phyloP scores from a whole-genome alignment of 1,140 invertebrate species.

The Lordiphosa clarofinis region DNA sequence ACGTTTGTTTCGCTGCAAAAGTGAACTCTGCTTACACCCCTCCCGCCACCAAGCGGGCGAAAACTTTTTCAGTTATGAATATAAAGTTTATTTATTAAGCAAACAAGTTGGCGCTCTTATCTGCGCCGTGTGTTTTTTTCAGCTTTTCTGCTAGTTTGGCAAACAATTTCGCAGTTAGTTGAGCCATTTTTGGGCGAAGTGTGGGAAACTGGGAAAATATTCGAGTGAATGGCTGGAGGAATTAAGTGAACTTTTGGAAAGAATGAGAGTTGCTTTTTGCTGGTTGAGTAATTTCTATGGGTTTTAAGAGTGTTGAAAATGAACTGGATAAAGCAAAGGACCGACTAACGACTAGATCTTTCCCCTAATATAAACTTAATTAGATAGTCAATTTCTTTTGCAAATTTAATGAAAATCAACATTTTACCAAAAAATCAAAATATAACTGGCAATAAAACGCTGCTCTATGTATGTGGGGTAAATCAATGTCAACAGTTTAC shows the following conservation, averaged over 20 bases:
- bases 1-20: conserved; percentile 61
- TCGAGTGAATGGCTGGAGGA: conserved; percentile 33
- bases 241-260: conserved; percentile 36
- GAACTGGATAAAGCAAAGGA: too few species aligned
- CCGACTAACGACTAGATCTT: too few species aligned
- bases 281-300: not conserved
- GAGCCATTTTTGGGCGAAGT: conserved; percentile 5
- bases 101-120: conserved; percentile 73
- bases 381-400: too few species aligned
- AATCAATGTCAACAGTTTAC: conserved; percentile 44
- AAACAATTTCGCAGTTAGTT: conserved; percentile 60
- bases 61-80: conserved; percentile 77
- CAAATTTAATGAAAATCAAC: too few species aligned
- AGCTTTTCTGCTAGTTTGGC: conserved; percentile 44
- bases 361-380: too few species aligned
- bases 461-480: conserved; percentile 11
- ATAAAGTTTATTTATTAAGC: conserved; percentile 78
- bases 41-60: conserved; percentile 12
- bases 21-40: not conserved
- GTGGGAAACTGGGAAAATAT: conserved; percentile 18
- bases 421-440: too few species aligned
- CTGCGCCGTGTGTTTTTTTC: conserved; percentile 39
- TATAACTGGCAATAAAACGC: not conserved
- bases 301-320: too few species aligned
- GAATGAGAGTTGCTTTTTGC: conserved; percentile 13